Base-by-base conservation (phyloP, 2,888 invertebrate species). In the Colostygia pectinataria region DNA sequence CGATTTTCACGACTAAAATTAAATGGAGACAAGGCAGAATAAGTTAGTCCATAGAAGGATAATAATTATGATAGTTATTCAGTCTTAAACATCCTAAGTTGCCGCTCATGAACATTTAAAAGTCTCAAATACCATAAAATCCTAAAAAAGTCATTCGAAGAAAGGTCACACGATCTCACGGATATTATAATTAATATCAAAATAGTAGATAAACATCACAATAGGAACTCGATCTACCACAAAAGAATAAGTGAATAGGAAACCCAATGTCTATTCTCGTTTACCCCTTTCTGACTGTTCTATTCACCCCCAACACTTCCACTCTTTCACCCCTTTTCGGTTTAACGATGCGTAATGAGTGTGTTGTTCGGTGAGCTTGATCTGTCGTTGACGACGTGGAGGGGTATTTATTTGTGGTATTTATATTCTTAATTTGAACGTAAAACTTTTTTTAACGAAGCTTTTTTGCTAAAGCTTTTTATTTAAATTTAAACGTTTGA, bases 201-300 rank as follows among this genome's bases (percentile, higher is more conserved):
- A 68, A 71, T 66, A 69, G 68, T 63, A 70, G 71, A 71, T 63
- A 61, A 53, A 37, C 38, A 58, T 58, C 27, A 74, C 73, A 72
- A 70, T 60, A 34, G 74, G 59, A 72, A 79, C 72, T 53, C 37
- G 77, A 77, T 74, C 66, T 55, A 48, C 46, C 33, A 69, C 63
- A 55, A 65, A 49, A 33, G 42, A 45, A 59, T 59, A 60, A 50
- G 55, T 37, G 59, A 68, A 67, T 56, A 54, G 55, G 40, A 55
- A 49, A 52, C 49, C 15, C 20, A 40, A 27, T 34, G 20, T 29
- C 33, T 43, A 38, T 32, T 37, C 20, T 18, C 29, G 12, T 14
- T 39, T 39, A 44, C 23, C 43, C 43, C 29, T 24, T 36, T 40
- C 5, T 4, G 10, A 14, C 36, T n/a, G n/a, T 37, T 25, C 29